Conservation (phyloP, 1,140 invertebrate species). For the Palaemon carinicauda region DNA sequence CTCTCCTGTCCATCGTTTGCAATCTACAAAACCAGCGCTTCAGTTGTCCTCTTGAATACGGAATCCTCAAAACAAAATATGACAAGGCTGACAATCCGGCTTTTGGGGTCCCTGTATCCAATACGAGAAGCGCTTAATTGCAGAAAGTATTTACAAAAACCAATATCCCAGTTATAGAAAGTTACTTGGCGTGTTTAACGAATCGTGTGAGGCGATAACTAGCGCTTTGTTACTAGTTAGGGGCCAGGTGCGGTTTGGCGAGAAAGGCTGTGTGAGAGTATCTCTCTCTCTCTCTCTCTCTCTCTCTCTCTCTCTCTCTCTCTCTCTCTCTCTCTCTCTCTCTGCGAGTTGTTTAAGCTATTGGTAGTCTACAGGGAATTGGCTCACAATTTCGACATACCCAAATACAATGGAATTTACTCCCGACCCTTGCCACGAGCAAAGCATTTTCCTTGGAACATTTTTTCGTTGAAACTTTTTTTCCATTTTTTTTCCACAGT, state of each 20-base stretch:
- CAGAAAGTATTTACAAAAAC: slow-evolving; percentile 49
- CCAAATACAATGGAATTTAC: too few species aligned
- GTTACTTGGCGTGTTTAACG: slow-evolving; percentile 21
- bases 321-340: background rate
- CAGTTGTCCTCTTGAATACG: background rate
- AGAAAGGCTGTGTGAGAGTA: too few species aligned
- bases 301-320: background rate
- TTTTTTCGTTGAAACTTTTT: background rate
- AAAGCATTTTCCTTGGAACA: too few species aligned
- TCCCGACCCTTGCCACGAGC: too few species aligned
- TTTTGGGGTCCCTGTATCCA: background rate
- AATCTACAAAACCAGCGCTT: background rate
- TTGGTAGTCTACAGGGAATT: too few species aligned
- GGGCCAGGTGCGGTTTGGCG: background rate
- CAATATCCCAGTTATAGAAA: slow-evolving; percentile 23
- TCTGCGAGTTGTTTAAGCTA: too few species aligned
- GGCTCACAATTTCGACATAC: too few species aligned
- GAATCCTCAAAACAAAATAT: background rate
- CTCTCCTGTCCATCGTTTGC: background rate
- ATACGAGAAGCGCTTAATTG: slow-evolving; percentile 19
- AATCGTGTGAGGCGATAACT: slow-evolving; percentile 43
- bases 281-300: too few species aligned
- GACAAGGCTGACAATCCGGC: background rate
- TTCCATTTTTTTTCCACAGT: background rate
- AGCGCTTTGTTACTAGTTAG: background rate